Evolutionary conservation across 92 coral and sea anemone genomes (phyloP), one percentile per base, ranked within the genome.

Genomic region (Phymanthus crucifer): DNA sequence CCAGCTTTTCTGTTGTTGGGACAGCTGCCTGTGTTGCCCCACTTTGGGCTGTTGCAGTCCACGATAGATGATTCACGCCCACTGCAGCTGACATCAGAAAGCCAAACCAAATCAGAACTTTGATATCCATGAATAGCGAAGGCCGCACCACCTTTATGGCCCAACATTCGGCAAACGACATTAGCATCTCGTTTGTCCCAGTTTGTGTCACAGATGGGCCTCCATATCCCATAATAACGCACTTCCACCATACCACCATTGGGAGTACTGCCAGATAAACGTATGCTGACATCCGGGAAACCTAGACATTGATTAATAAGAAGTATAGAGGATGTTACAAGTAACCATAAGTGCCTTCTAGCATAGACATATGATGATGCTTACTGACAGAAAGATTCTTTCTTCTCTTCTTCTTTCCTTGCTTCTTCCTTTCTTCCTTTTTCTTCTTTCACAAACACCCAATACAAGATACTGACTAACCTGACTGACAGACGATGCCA

Each of bases 111-210:
- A 58, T 35, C 61, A 46, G 12, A 27, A 43, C 52, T 40, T 43
- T 27, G 61, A 31, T 45, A 43, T 73, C 32, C 31, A 6, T 27
- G 18, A 27, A 43, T 73, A 17, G 13, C 52, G 26, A 58, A 32
- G 32, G 52, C 35, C 9, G 61, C 77, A 73, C 61, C 77, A 43
- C 37, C 17, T 3, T 3, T 4, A 17, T 73, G 11, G 64, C 61
- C 58, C 29, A 54, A 43, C 48, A 43, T 43, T 11, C 48, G 10
- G 48, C 48, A 43, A 0, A 43, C 13, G 48, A 43, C 48, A 43
- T 43, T n/a, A 19, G 77, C 77, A 73, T 73, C 77, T 40, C 37
- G 46, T 54, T 24, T 73, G 46, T 73, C 77, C 77, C 77, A 73
- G 34, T 73, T 19, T n/a, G 46, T 58, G 35, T 54, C 77, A 73